Conservation (phyloP, 2,113 vertebrate species). For the Neoarius graeffei region DNA sequence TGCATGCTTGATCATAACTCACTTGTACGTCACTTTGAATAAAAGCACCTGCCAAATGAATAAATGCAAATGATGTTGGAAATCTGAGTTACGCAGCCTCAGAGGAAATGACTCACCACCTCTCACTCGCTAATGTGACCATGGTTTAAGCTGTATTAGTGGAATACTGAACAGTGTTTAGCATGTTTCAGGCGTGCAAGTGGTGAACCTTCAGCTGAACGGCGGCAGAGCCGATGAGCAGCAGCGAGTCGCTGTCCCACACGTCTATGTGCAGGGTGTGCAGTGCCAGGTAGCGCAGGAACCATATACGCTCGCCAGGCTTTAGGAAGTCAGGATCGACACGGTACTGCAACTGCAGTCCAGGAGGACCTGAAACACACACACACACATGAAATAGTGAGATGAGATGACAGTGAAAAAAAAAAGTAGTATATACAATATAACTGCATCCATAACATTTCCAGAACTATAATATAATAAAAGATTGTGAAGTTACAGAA, state of each 20-base stretch:
- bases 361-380: conserved; percentile 72
- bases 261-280: conserved; percentile 88
- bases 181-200: background rate
- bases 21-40: background rate
- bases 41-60: conserved; percentile 8
- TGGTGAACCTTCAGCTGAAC: conserved; percentile 83
- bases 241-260: conserved; percentile 91
- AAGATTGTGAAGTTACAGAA: background rate
- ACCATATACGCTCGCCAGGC: conserved; percentile 81
- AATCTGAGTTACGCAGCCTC: background rate
- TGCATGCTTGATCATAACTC: background rate
- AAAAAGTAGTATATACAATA: background rate
- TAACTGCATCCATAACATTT: background rate
- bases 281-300: conserved; percentile 81
- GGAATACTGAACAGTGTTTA: background rate
- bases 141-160: background rate
- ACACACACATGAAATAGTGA: background rate
- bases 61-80: conserved; percentile 10
- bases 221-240: conserved; percentile 86
- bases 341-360: conserved; percentile 83
- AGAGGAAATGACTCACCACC: background rate
- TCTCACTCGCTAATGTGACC: background rate
- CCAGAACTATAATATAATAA: background rate
- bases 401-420: background rate
- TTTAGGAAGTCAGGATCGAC: conserved; percentile 79